Evolutionary conservation across 2,113 vertebrate genomes (phyloP).

Genomic region (Pleuronectes platessa): DNA sequence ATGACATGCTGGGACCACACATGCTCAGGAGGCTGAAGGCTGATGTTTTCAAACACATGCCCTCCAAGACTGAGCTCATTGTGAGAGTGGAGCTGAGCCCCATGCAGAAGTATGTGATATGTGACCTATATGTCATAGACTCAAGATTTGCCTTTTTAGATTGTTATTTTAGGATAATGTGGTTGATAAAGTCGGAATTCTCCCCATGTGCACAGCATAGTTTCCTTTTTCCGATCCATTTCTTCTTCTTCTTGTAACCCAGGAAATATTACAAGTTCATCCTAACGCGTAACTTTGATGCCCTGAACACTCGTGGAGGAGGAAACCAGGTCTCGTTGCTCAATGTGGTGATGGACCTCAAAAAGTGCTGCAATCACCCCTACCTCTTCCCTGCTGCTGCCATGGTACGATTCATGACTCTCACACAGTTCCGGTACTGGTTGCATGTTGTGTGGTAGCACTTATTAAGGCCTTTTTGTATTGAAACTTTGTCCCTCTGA

Average conservation of each 20-base stretch:
- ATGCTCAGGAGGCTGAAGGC: slow-evolving; percentile 97
- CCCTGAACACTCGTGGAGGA: slow-evolving; percentile 94
- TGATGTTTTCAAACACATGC: slow-evolving; percentile 99
- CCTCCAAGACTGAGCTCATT: slow-evolving; percentile 96
- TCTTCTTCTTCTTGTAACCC: slow-evolving; percentile 29
- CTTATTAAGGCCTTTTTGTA: not conserved
- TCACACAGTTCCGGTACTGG: not conserved
- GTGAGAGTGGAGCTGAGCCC: slow-evolving; percentile 96
- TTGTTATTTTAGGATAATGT: not conserved
- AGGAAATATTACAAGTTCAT: slow-evolving; percentile 99
- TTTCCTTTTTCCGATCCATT: not conserved
- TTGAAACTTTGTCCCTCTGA: not conserved
- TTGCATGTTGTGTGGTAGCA: not conserved
- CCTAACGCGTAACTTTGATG: slow-evolving; percentile 96
- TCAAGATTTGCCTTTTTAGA: not conserved
- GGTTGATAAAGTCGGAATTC: not conserved
- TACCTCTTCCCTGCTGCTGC: slow-evolving; percentile 98
- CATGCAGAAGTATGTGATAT: slow-evolving; percentile 93
- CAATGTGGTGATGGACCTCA: slow-evolving; percentile 98
- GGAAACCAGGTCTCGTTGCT: slow-evolving; percentile 97
- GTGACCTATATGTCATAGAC: not conserved
- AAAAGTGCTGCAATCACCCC: slow-evolving; percentile 99
- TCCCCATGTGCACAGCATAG: not conserved
- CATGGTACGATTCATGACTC: slow-evolving; percentile 80
- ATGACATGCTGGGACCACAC: slow-evolving; percentile 97